Percentiles rank a stretch among this genome's conserved stretches.
These are phyloP conservation scores for Scaeva pyrastri DNA, from an alignment of 2,888 invertebrate species.

Conservation along the genomic window DNA sequence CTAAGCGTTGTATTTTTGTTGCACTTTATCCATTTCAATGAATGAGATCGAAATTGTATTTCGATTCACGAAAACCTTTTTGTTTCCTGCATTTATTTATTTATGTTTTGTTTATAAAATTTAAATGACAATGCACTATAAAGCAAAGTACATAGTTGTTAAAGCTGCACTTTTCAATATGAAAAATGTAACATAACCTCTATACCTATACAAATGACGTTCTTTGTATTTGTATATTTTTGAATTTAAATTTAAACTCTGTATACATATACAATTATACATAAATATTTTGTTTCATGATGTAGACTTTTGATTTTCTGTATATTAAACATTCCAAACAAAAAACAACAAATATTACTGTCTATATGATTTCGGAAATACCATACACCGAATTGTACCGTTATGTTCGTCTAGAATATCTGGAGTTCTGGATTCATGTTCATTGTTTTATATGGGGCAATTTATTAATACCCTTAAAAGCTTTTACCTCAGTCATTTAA, in stretches of 20 bases:
- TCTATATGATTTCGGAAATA: neutral
- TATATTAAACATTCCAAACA: neutral
- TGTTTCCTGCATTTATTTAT: constrained; percentile 29
- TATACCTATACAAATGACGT: too few species aligned
- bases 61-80: constrained; percentile 46
- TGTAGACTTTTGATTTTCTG: constrained; percentile 41
- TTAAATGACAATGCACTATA: constrained; percentile 31
- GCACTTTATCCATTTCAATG: constrained; percentile 46
- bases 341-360: neutral
- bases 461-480: constrained; percentile 54
- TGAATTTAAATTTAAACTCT: constrained; percentile 9
- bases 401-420: too few species aligned
- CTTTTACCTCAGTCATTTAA: constrained; percentile 23
- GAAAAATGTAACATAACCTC: too few species aligned
- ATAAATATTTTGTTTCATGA: neutral
- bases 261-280: neutral
- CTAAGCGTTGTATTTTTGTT: constrained; percentile 48
- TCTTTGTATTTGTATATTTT: too few species aligned
- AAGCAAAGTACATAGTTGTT: constrained; percentile 3
- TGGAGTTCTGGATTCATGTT: neutral
- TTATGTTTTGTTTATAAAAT: constrained; percentile 43
- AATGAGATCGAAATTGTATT: constrained; percentile 38
- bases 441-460: constrained; percentile 40
- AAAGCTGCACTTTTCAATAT: neutral
- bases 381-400: too few species aligned